Evolutionary conservation across 1,140 invertebrate species (phyloP).

Genomic region (Drosophila lowei): DNA sequence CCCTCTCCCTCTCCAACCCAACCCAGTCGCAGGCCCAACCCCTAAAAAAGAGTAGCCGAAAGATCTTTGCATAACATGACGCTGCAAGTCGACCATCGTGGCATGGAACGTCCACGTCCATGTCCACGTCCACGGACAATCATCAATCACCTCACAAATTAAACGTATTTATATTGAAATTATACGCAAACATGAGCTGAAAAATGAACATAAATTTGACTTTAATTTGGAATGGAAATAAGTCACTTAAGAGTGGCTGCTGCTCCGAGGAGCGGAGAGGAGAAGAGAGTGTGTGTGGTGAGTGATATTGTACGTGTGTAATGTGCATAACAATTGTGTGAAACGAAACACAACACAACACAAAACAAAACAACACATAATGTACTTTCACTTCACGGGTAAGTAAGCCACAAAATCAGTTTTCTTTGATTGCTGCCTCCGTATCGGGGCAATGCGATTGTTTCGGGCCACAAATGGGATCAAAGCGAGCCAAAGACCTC

Average conservation of each 20-base stretch:
- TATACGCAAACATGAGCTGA: constrained; percentile 58
- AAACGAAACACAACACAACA: constrained; percentile 2
- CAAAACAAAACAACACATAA: constrained; percentile 49
- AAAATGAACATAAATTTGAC: constrained; percentile 59
- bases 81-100: constrained; percentile 48
- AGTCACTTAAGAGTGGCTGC: constrained; percentile 44
- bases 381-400: constrained; percentile 76
- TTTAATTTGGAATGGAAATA: constrained; percentile 71
- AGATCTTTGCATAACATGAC: constrained; percentile 75
- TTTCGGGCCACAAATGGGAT: constrained; percentile 14
- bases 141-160: constrained; percentile 72
- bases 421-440: constrained; percentile 15
- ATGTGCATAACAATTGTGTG: constrained; percentile 68
- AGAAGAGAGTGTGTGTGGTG: too few species aligned
- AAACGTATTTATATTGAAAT: constrained; percentile 72
- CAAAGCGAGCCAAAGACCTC: constrained; percentile 29
- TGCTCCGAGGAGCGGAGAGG: too few species aligned
- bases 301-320: constrained; percentile 23
- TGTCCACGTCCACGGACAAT: too few species aligned
- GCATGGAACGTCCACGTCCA: too few species aligned
- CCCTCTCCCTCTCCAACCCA: constrained; percentile 5
- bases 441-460: constrained; percentile 22
- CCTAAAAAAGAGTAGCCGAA: constrained; percentile 37
- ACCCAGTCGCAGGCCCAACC: not conserved
- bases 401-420: constrained; percentile 58